These are phyloP conservation scores for Limnephilus auricula DNA, from an alignment of 2,888 invertebrate species.

Conservation along the genomic window DNA sequence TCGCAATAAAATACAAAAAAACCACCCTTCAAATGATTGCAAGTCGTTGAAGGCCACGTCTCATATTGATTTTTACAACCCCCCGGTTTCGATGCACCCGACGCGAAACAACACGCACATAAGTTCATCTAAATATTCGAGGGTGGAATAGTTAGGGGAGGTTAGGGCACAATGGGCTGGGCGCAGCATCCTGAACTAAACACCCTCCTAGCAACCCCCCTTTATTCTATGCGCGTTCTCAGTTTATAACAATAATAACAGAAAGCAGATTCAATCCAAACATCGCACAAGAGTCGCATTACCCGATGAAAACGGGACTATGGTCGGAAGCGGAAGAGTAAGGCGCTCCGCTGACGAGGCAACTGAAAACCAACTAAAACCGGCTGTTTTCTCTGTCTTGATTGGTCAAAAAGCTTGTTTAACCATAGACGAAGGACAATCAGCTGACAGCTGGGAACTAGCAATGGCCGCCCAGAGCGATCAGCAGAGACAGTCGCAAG, in stretches of 20 bases:
- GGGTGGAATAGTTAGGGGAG: slow-evolving; percentile 51
- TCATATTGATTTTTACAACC: slow-evolving; percentile 43
- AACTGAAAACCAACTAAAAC: too few species aligned
- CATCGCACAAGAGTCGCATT: background rate
- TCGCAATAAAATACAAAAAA: slow-evolving; percentile 34
- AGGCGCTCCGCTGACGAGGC: too few species aligned
- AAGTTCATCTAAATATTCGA: slow-evolving; percentile 39
- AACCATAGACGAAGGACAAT: too few species aligned
- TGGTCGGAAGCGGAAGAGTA: too few species aligned
- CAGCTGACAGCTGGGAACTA: too few species aligned
- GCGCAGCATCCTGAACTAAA: slow-evolving; percentile 27
- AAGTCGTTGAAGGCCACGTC: slow-evolving; percentile 38
- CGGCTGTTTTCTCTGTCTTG: too few species aligned
- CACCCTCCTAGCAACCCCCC: slow-evolving; percentile 16
- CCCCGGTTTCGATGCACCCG: slow-evolving; percentile 25
- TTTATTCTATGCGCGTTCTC: background rate
- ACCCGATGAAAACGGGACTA: background rate
- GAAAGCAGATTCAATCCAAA: background rate
- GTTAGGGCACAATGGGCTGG: slow-evolving; percentile 42
- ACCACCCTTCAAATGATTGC: slow-evolving; percentile 31
- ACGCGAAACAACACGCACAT: slow-evolving; percentile 42
- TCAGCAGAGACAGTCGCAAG: too few species aligned
- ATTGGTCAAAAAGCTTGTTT: too few species aligned
- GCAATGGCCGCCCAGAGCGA: too few species aligned
- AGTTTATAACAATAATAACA: background rate